Evolutionary conservation across 1,140 invertebrate species (phyloP).

Genomic region (Drosophila subobscura): DNA sequence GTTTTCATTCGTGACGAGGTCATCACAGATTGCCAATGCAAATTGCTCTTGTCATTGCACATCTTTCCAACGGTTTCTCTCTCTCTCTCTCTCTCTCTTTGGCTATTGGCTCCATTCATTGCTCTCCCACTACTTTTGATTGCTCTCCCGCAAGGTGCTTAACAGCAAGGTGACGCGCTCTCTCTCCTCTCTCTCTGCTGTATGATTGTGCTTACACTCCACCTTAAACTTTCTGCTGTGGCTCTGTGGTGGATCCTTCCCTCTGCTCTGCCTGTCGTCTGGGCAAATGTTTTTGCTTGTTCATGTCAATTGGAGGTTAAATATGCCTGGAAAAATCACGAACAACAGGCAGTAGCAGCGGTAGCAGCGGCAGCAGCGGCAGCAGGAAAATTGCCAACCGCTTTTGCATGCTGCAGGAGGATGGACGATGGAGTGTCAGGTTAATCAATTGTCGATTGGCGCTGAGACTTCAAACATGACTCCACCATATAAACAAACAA

Average conservation of each 20-base stretch:
- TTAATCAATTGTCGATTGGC: constrained; percentile 74
- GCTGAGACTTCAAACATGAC: constrained; percentile 63
- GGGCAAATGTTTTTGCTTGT: constrained; percentile 46
- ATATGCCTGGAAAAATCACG: constrained; percentile 27
- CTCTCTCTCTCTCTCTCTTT: too few species aligned
- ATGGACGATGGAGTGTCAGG: constrained; percentile 54
- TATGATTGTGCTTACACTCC: too few species aligned
- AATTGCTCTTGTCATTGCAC: constrained; percentile 66
- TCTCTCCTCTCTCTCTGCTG: too few species aligned
- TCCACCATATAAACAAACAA: too few species aligned
- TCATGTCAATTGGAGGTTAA: constrained; percentile 76
- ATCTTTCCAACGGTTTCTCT: constrained; percentile 33
- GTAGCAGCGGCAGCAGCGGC: background rate
- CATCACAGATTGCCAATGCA: constrained; percentile 72
- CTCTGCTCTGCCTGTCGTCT: background rate
- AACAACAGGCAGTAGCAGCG: too few species aligned
- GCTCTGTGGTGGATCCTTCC: background rate
- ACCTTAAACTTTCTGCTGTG: too few species aligned
- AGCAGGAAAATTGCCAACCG: constrained; percentile 24
- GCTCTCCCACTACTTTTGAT: too few species aligned
- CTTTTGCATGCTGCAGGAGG: constrained; percentile 38
- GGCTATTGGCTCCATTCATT: too few species aligned
- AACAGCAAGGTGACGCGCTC: too few species aligned
- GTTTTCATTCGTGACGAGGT: constrained; percentile 77
- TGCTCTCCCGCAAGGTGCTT: too few species aligned